A percentile compares a stretch with the other conserved stretches of the same genome.
Evolutionary conservation across 2,888 invertebrate genomes (phyloP).

Genomic region (Trachelus iudaicus): DNA sequence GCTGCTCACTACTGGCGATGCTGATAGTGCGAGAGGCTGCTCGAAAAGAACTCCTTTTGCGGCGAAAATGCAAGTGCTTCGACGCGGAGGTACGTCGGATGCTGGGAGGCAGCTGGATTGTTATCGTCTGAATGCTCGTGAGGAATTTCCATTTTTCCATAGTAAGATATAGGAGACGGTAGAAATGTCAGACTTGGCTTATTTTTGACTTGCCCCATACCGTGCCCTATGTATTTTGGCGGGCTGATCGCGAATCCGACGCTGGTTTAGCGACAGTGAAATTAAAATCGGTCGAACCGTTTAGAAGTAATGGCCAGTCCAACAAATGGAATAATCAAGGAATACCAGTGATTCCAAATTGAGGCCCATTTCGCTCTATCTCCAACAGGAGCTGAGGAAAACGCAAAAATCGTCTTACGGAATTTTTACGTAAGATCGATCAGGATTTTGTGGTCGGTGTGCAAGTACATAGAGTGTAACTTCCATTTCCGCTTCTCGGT

Average conservation of each 20-base stretch:
- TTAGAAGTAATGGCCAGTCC: too few species aligned
- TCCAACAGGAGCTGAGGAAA: too few species aligned
- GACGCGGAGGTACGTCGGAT: neutral
- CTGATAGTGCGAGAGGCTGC: neutral
- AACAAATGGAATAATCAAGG: too few species aligned
- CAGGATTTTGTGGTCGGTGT: slow-evolving; percentile 20
- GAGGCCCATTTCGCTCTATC: too few species aligned
- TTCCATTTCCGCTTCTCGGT: slow-evolving; percentile 16
- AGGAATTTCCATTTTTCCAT: neutral
- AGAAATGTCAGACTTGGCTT: neutral
- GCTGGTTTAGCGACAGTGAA: too few species aligned
- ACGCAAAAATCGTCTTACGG: neutral
- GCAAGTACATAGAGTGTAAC: slow-evolving; percentile 29
- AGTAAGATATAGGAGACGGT: neutral
- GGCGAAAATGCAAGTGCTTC: neutral
- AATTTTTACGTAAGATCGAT: neutral
- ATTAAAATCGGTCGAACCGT: too few species aligned
- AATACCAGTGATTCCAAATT: too few species aligned
- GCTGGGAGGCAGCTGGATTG: neutral
- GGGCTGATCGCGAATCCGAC: too few species aligned
- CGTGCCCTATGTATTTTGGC: too few species aligned
- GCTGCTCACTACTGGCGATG: neutral
- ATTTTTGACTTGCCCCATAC: too few species aligned
- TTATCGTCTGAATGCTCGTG: neutral
- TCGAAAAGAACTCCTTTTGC: neutral